Base-by-base conservation (phyloP, 2,113 vertebrate genomes). In the Chaetorhynchus papuensis region DNA sequence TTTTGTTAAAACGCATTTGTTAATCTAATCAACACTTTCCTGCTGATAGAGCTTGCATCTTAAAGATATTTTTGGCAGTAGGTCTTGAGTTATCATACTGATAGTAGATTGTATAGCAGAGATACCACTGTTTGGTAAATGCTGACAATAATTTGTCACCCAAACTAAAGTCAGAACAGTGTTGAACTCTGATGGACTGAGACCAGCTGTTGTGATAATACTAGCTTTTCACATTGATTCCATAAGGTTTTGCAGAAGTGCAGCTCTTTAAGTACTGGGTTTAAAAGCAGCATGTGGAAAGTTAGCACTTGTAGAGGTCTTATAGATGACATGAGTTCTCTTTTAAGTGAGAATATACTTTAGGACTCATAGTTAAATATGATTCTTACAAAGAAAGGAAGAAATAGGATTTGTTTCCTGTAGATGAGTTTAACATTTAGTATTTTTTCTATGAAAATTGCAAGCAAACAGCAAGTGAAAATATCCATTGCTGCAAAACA, bases 101-200 rank as follows among this genome's bases (percentile, higher is more conserved):
- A 4, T 50, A 33, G 24, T 50, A 77, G 35, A 11, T 77, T 3
- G 1, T 57, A 13, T 13, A 71, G n/a, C 33, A 45, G 65, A 77
- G 33, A 41, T 63, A 41, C 47, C n/a, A 39, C 56, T 64, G 56
- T 68, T 87, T 44, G 68, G 56, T 77, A 61, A 70, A 80, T 59
- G 19, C 44, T 56, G 39, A 69, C 44, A 76, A 5, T 72, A 59
- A 65, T 63, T 90, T 90, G 24, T 49, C 56, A 75, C n/a, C 19
- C 18, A 8, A 60, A 33, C 13, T 60, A 64, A 92, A 60, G 49
- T 44, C 47, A 92, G 60, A 78, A 81, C 37, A 57, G n/a, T 65
- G 79, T 4, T 89, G 72, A 92, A 68, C 85, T 94, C 71, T 90
- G 68, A 77, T 78, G 90, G 90, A 90, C 83, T 95, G 88, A 66